These are phyloP conservation scores for Sarcophaga caerulescens DNA, from an alignment of 2,888 invertebrate genomes.

Conservation along the genomic window DNA sequence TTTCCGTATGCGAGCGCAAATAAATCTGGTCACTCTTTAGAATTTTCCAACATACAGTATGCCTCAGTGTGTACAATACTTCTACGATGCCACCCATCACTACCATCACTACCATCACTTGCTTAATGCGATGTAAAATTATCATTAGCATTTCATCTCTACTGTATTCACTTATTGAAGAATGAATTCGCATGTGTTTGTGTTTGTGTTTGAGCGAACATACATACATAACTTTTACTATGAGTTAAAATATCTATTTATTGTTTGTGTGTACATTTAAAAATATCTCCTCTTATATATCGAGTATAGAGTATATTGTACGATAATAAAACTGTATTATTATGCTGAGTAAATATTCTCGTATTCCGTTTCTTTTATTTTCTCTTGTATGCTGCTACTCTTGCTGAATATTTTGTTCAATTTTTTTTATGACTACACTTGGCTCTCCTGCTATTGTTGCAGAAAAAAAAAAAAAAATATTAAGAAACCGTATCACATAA, in stretches of 20 bases:
- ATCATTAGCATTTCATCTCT: constrained; percentile 45
- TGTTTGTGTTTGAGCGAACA: neutral
- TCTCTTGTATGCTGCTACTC: neutral
- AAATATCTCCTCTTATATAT: neutral
- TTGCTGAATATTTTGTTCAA: neutral
- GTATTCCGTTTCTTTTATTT: neutral
- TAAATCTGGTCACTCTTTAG: constrained; percentile 3
- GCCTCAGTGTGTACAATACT: neutral
- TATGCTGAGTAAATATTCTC: neutral
- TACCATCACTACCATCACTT: neutral
- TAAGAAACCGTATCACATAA: too few relatives aligned
- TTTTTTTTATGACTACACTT: neutral
- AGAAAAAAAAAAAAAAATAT: neutral
- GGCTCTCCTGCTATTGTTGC: neutral
- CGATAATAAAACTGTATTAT: neutral
- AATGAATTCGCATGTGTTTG: neutral
- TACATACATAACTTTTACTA: neutral
- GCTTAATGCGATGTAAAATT: constrained; percentile 44
- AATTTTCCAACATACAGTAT: neutral
- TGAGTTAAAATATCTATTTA: neutral
- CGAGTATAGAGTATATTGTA: neutral
- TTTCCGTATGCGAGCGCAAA: too few relatives aligned
- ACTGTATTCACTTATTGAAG: neutral
- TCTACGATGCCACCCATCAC: neutral
- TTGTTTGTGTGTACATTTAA: neutral